A percentile compares a stretch with the other conserved stretches of the same genome.
Evolutionary conservation across 2,797 vertebrate species (phyloP).

Genomic region (Scyliorhinus canicula): DNA sequence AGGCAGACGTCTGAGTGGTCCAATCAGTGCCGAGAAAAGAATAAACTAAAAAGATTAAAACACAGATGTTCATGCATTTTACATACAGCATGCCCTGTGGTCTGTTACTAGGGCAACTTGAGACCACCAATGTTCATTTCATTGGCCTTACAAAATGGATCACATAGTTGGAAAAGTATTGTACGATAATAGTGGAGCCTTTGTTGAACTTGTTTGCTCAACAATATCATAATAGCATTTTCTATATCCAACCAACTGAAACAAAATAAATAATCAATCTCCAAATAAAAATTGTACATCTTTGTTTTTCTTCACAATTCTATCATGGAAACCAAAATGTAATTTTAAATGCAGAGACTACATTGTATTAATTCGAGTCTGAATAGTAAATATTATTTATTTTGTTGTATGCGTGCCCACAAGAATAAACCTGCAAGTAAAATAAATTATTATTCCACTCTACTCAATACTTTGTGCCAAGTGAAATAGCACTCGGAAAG

Average conservation of each 20-base stretch:
- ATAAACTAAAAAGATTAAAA: conserved; percentile 77
- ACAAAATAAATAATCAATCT: not conserved
- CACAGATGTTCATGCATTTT: conserved; percentile 82
- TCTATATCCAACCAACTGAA: conserved; percentile 40
- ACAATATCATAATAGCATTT: conserved; percentile 51
- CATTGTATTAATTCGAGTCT: not conserved
- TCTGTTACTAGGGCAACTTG: conserved; percentile 85
- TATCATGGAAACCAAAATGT: not conserved
- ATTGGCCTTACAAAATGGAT: conserved; percentile 84
- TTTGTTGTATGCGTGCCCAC: not conserved
- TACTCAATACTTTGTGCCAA: not conserved
- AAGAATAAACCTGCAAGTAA: conserved; percentile 4
- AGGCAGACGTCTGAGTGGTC: conserved; percentile 52
- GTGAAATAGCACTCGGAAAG: conserved; percentile 12
- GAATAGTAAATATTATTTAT: not conserved
- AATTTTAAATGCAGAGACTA: not conserved
- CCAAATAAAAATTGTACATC: not conserved
- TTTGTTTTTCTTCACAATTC: not conserved
- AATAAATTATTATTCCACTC: conserved; percentile 1
- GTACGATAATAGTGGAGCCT: conserved; percentile 59
- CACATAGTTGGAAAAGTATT: conserved; percentile 64
- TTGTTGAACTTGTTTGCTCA: conserved; percentile 61
- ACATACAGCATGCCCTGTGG: conserved; percentile 76
- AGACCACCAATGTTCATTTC: conserved; percentile 78
- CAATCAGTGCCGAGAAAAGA: conserved; percentile 60